phyloP scores from a whole-genome alignment of 2,113 vertebrate genomes.

The Hippocampus comes region DNA sequence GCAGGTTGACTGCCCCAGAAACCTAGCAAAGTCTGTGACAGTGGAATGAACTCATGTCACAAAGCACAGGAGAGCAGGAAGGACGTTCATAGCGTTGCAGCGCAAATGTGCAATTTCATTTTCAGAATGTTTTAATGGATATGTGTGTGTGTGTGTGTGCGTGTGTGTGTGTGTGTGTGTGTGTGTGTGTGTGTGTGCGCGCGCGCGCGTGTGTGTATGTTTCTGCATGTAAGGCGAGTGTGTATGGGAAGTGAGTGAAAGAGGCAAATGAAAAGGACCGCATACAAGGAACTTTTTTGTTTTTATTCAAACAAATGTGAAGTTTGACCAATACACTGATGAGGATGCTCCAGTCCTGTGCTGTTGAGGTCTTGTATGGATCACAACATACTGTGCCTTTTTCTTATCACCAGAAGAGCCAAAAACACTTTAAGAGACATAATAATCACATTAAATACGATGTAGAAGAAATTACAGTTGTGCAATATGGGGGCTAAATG shows the following conservation, averaged over 20 bases:
- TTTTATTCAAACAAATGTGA: slow-evolving; percentile 55
- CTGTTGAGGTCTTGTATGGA: slow-evolving; percentile 34
- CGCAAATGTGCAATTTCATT: slow-evolving; percentile 59
- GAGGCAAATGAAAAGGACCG: neutral
- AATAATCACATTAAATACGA: slow-evolving; percentile 68
- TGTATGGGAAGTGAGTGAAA: slow-evolving; percentile 6
- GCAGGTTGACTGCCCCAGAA: slow-evolving; percentile 95
- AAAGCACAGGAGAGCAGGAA: slow-evolving; percentile 23
- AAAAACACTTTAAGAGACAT: slow-evolving; percentile 51
- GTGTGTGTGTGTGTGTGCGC: neutral
- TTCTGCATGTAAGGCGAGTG: neutral
- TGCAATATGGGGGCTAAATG: slow-evolving; percentile 78
- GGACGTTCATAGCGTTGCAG: slow-evolving; percentile 45
- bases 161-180: slow-evolving; percentile 25
- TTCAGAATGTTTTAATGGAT: slow-evolving; percentile 20
- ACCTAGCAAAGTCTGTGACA: slow-evolving; percentile 95
- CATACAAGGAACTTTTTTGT: slow-evolving; percentile 17
- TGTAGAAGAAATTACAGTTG: slow-evolving; percentile 75
- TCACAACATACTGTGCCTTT: slow-evolving; percentile 47
- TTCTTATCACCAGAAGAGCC: slow-evolving; percentile 43
- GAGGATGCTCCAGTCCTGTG: slow-evolving; percentile 32
- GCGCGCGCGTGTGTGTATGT: neutral
- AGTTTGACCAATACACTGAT: slow-evolving; percentile 50
- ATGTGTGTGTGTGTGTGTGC: slow-evolving; percentile 1
- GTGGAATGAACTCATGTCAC: slow-evolving; percentile 77